Percentiles rank a stretch among this genome's conserved stretches.
Evolutionary conservation across 2,797 vertebrate genomes (phyloP).

Genomic region (Lepilemur ruficaudatus): DNA sequence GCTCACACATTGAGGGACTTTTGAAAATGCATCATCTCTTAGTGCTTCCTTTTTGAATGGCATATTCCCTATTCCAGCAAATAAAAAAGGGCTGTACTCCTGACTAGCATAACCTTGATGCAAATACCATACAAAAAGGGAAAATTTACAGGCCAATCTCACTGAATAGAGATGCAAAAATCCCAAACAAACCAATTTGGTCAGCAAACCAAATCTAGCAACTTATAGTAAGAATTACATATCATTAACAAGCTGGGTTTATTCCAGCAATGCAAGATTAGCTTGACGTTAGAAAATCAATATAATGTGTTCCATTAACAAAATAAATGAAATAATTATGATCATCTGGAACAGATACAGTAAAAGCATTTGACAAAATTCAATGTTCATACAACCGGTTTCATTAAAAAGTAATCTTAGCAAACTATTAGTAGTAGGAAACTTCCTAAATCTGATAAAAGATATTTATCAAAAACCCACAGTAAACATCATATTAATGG

Average conservation of each 20-base stretch:
- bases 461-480: not conserved
- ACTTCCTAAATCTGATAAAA: slow-evolving; percentile 16
- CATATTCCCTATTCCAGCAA: not conserved
- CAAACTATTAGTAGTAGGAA: not conserved
- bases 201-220: not conserved
- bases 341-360: not conserved
- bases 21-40: not conserved
- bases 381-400: not conserved
- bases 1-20: not conserved
- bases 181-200: not conserved
- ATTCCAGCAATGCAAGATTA: not conserved
- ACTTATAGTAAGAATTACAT: not conserved
- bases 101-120: not conserved
- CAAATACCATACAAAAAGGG: not conserved
- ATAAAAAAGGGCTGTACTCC: not conserved
- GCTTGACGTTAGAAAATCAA: not conserved
- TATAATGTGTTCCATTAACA: not conserved
- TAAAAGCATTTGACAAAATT: not conserved
- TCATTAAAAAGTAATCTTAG: slow-evolving; percentile 14
- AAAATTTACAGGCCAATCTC: not conserved
- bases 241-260: not conserved
- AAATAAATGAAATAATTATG: slow-evolving; percentile 9
- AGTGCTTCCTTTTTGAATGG: not conserved
- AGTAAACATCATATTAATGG: not conserved
- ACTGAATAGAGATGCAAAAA: not conserved